These are phyloP conservation scores for Cercopithecus petaurista DNA, from an alignment of 2,797 vertebrate species.

Conservation along the genomic window DNA sequence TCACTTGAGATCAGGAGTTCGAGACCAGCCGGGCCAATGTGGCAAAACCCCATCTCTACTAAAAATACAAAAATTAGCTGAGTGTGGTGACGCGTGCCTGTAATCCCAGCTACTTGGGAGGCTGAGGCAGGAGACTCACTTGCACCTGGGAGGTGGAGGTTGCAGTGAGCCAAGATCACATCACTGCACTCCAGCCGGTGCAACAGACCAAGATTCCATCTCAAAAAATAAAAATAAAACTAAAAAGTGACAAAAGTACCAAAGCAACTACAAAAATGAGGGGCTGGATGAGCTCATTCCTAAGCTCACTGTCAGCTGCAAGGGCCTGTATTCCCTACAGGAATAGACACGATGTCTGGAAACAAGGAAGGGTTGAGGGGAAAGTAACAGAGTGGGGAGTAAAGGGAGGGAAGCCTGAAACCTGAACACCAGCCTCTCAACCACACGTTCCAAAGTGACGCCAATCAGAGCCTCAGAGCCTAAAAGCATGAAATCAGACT, in stretches of 20 bases:
- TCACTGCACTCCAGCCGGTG: background rate
- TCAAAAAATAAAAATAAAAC: background rate
- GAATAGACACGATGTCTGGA: background rate
- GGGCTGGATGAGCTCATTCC: background rate
- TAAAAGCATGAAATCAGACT: background rate
- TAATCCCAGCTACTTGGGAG: background rate
- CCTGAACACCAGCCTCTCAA: accelerated
- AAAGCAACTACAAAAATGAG: background rate
- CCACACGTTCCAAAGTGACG: accelerated
- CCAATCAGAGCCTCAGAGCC: background rate
- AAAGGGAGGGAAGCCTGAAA: background rate
- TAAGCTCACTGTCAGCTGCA: background rate
- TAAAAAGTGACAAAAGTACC: background rate
- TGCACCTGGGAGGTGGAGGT: background rate
- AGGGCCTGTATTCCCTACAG: background rate
- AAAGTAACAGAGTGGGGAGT: accelerated
- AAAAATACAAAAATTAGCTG: background rate
- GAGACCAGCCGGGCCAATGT: background rate
- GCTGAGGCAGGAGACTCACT: background rate
- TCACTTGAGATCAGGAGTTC: background rate
- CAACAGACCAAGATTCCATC: background rate
- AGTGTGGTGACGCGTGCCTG: accelerated
- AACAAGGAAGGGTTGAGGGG: background rate
- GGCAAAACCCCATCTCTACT: background rate
- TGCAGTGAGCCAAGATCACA: accelerated